Conservation (phyloP, 1,140 invertebrate genomes). For the Diorhabda elongata region DNA sequence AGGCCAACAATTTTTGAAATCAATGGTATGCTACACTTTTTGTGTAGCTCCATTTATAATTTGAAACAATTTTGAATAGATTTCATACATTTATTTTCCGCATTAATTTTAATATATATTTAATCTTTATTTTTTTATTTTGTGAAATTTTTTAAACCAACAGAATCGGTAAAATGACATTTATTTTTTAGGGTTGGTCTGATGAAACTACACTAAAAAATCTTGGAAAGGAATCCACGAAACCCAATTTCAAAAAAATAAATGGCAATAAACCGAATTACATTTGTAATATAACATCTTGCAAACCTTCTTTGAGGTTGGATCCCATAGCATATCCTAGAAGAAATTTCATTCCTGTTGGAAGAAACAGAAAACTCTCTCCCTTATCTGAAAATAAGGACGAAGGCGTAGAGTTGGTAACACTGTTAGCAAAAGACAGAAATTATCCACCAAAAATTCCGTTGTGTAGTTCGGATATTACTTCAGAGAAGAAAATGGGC, state of each 20-base stretch:
- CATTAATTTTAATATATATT: no score
- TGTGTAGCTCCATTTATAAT: constrained; percentile 27
- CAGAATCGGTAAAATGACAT: neutral
- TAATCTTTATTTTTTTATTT: no score
- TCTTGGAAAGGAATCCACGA: constrained; percentile 25
- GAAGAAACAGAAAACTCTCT: constrained; percentile 48
- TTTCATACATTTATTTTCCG: no score
- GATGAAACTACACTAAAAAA: constrained; percentile 34
- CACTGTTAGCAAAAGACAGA: constrained; percentile 57
- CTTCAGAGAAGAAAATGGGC: constrained; percentile 42
- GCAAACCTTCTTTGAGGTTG: constrained; percentile 4
- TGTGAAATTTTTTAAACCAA: no score
- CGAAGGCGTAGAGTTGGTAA: constrained; percentile 64
- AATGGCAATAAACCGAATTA: neutral
- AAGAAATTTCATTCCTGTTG: constrained; percentile 30
- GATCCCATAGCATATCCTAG: constrained; percentile 27
- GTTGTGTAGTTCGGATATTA: constrained; percentile 57
- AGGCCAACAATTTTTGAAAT: constrained; percentile 62
- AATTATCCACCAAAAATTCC: constrained; percentile 46
- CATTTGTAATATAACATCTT: neutral
- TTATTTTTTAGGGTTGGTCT: constrained; percentile 41
- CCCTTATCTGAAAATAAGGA: constrained; percentile 50
- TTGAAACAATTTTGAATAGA: no score
- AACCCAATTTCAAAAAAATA: neutral
- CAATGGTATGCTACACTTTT: constrained; percentile 55